Percentiles rank a stretch among this genome's conserved stretches.
phyloP scores from a whole-genome alignment of 30 jellyfish, hydroid and myxozoan species.

The Chironex yamaguchii region DNA sequence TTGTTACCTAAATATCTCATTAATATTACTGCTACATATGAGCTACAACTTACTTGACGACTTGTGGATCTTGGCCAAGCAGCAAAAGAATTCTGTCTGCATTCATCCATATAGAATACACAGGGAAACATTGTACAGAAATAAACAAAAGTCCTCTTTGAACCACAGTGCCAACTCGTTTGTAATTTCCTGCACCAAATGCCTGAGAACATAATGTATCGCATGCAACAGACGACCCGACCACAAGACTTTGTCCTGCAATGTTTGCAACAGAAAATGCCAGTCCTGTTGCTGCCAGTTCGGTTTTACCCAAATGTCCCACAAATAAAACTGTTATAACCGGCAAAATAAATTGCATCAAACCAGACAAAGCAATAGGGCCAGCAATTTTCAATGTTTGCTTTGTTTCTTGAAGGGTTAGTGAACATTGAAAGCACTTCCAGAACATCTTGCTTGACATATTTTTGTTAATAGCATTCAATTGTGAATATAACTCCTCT shows the following conservation, averaged over 20 bases:
- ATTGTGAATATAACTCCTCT: too few relatives aligned
- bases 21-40: too few relatives aligned
- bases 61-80: conserved; percentile 62
- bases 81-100: conserved; percentile 35
- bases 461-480: too few relatives aligned
- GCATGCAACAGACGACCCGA: conserved; percentile 66
- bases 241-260: conserved; percentile 26
- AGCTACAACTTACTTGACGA: too few relatives aligned
- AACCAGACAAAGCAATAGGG: conserved; percentile 56
- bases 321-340: conserved; percentile 43
- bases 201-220: conserved; percentile 78
- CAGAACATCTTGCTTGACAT: too few relatives aligned
- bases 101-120: conserved; percentile 57
- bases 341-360: conserved; percentile 54
- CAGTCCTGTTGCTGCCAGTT: conserved; percentile 77
- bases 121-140: not conserved
- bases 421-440: too few relatives aligned
- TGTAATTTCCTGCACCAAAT: conserved; percentile 64
- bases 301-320: conserved; percentile 74
- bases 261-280: conserved; percentile 64
- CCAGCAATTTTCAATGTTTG: conserved; percentile 12
- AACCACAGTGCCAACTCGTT: conserved; percentile 46
- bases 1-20: too few relatives aligned
- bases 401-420: too few relatives aligned
- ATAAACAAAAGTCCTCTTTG: conserved; percentile 68